phyloP scores from a whole-genome alignment of 2,113 vertebrate genomes.

The Ictalurus punctatus region DNA sequence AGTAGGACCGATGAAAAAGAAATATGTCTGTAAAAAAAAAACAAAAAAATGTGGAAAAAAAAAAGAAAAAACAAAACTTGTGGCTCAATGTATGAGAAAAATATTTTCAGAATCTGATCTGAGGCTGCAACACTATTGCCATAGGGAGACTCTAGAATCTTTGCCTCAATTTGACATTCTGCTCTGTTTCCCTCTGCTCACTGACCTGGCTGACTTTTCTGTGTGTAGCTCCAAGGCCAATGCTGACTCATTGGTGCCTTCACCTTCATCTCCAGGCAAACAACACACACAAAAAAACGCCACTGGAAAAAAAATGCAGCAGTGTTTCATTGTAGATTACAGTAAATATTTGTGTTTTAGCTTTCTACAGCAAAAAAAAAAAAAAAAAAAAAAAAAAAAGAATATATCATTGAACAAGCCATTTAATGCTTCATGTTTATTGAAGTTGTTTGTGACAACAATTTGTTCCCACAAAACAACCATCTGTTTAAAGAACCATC shows the following conservation, averaged over 20 bases:
- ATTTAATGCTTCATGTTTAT: not conserved
- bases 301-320: conserved; percentile 16
- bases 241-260: conserved; percentile 46
- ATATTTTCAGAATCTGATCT: not conserved
- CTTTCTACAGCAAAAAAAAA: not conserved
- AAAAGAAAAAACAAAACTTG: not conserved
- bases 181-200: conserved; percentile 54
- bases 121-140: conserved; percentile 37
- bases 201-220: conserved; percentile 36
- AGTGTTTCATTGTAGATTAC: not conserved
- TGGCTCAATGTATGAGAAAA: not conserved
- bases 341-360: not conserved
- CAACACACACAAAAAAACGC: conserved; percentile 41
- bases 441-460: not conserved
- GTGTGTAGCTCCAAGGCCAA: conserved; percentile 49
- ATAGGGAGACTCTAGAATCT: conserved; percentile 47
- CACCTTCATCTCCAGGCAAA: conserved; percentile 33
- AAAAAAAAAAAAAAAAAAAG: not conserved
- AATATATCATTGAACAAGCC: not conserved
- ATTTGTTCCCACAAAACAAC: not conserved
- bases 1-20: not conserved
- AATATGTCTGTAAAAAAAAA: not conserved
- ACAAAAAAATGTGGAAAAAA: not conserved
- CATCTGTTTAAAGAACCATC: conserved; percentile 10
- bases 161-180: conserved; percentile 68